These are phyloP conservation scores for Prolemur simus DNA, from an alignment of 2,113 vertebrate species.

Conservation along the genomic window DNA sequence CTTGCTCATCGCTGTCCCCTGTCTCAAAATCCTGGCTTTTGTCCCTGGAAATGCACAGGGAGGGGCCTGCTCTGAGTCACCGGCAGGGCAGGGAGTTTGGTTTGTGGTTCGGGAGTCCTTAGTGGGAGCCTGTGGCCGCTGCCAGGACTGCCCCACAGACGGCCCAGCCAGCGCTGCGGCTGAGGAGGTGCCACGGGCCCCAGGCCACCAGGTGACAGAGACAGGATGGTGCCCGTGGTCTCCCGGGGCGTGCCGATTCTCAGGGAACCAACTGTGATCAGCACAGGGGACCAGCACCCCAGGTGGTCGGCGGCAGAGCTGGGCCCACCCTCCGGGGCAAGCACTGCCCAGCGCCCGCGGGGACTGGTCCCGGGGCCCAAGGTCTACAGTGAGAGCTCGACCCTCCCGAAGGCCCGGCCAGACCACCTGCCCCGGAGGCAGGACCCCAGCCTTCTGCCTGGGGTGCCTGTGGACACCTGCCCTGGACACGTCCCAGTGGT, in stretches of 20 bases:
- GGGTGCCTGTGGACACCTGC: not conserved
- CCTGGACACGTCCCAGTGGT: not conserved
- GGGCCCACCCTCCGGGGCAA: rapidly evolving
- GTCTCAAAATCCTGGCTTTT: not conserved
- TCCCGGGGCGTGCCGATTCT: rapidly evolving
- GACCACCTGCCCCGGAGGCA: not conserved
- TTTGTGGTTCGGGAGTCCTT: not conserved
- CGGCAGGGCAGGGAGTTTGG: not conserved
- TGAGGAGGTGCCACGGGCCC: rapidly evolving
- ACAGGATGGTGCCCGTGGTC: rapidly evolving
- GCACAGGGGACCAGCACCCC: rapidly evolving
- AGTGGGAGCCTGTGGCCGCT: not conserved
- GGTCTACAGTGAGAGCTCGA: not conserved
- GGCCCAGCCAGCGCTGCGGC: not conserved
- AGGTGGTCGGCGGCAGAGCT: too few relatives aligned
- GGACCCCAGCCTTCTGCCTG: not conserved
- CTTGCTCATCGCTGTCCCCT: too few relatives aligned
- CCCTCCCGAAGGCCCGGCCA: rapidly evolving
- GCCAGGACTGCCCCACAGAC: not conserved
- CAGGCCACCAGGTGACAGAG: not conserved
- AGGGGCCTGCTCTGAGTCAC: not conserved
- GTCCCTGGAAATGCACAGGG: not conserved
- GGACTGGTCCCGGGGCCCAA: not conserved
- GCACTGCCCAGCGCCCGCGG: not conserved
- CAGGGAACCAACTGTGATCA: not conserved